Base-by-base conservation (phyloP, 2,113 vertebrate species). In the Girardinichthys multiradiatus region DNA sequence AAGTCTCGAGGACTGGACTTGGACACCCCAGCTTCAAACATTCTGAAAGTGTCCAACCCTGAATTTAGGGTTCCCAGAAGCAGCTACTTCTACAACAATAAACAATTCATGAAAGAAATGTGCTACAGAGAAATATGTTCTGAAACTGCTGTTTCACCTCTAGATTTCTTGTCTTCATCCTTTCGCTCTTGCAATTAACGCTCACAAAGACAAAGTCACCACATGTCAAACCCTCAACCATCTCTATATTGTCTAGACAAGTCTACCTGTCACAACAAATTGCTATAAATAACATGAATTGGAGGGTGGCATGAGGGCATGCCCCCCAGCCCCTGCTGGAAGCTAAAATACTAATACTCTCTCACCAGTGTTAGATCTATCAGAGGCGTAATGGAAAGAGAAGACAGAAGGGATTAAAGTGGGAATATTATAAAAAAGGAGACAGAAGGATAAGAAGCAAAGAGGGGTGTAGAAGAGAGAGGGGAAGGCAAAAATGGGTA, bases 251-350 rank as follows among this genome's bases (percentile, higher is more conserved):
- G 66, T 26, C 57, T 33, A 48, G 30, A 37, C 2, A 29, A 51
- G 29, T 7, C 17, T 66, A 26, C 48, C 45, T 72, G 80, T 77
- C 75, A 60, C 33, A 51, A 65, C 76, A 85, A 87, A 86, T 79
- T 76, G 79, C 83, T 68, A 76, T 68, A 79, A 77, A 87, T 79
- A 79, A 71, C 42, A 70, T 57, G 57, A 70, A 86, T 85, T 79
- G 81, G 51, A 70, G 70, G 68, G 80, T 77, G 35, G 75, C 67
- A 74, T 79, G 61, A 62, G 78, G 17, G 61, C 73, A 70, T 69
- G 5, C 17, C 17, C 26, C 29, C 28, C 17, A 21, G 61, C 77
- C 64, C 42, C 62, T n/a, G n/a, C 64, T 81, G 21, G 58, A n/a
- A 87, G 77, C 60, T 69, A 83, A 77, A 85, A 79, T 72, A 79